These are phyloP conservation scores for Paramormyrops hopkinsi DNA, from an alignment of 2,797 vertebrate species.

Conservation along the genomic window DNA sequence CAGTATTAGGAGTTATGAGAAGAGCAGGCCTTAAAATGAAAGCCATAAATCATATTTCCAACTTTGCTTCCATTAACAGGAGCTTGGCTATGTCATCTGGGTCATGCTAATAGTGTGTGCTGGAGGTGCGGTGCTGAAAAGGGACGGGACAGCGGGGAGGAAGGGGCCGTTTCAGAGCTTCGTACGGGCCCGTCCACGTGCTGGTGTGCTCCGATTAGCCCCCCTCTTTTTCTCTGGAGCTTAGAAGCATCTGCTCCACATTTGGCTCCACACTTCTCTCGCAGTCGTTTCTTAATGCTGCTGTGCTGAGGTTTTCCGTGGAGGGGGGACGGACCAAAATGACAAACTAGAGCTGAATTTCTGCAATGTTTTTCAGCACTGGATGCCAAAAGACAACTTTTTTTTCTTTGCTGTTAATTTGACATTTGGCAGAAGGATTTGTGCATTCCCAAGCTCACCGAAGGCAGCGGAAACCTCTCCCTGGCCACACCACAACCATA, in stretches of 20 bases:
- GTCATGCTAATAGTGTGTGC: constrained; percentile 61
- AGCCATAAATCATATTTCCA: constrained; percentile 64
- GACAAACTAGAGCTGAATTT: constrained; percentile 72
- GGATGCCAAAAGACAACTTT: constrained; percentile 60
- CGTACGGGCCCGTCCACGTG: constrained; percentile 42
- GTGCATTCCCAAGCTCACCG: constrained; percentile 66
- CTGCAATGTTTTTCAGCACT: constrained; percentile 68
- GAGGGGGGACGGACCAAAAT: constrained; percentile 44
- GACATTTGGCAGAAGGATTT: constrained; percentile 70
- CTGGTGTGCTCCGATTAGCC: constrained; percentile 46
- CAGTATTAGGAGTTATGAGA: constrained; percentile 62
- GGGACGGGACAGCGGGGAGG: constrained; percentile 29
- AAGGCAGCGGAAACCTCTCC: constrained; percentile 59
- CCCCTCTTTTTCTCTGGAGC: constrained; percentile 37
- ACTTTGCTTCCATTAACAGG: constrained; percentile 65
- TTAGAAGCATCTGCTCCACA: constrained; percentile 63
- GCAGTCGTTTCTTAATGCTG: constrained; percentile 64
- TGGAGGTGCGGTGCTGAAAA: constrained; percentile 52
- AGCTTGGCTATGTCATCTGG: constrained; percentile 68
- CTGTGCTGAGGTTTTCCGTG: constrained; percentile 70
- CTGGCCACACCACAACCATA: constrained; percentile 71
- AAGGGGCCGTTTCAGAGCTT: constrained; percentile 22
- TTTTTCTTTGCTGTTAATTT: constrained; percentile 86
- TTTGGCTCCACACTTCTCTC: constrained; percentile 51
- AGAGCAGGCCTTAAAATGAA: constrained; percentile 67